phyloP scores from a whole-genome alignment of 2,797 vertebrate genomes.

The Poeciliopsis paucimaculata region DNA sequence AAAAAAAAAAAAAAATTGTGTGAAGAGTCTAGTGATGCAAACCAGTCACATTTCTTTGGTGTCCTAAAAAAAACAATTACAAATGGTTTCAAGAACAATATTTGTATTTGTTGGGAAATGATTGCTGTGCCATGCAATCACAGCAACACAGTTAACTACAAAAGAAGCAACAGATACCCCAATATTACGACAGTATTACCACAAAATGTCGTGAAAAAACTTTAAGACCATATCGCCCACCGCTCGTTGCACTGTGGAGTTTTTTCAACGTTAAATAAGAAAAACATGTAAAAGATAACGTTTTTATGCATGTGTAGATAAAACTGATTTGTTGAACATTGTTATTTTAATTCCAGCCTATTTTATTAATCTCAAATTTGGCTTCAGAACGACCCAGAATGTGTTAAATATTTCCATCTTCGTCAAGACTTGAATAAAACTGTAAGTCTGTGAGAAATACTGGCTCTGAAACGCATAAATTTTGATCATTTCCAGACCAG shows the following conservation, averaged over 20 bases:
- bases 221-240: too few species aligned
- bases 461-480: conserved; percentile 48
- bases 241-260: background rate
- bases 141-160: too few species aligned
- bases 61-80: too few species aligned
- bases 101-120: too few species aligned
- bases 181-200: too few species aligned
- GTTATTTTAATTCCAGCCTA: background rate
- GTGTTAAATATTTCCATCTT: conserved; percentile 36
- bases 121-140: too few species aligned
- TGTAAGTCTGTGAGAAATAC: conserved; percentile 51
- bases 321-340: conserved; percentile 15
- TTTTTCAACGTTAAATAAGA: background rate
- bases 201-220: too few species aligned
- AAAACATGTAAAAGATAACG: conserved; percentile 1
- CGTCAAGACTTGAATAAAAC: conserved; percentile 47
- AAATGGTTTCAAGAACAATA: too few species aligned
- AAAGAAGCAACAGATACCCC: too few species aligned
- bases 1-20: too few species aligned
- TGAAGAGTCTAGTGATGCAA: too few species aligned
- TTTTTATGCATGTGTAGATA: conserved; percentile 12
- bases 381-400: conserved; percentile 4
- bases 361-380: conserved; percentile 10
- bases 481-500: conserved; percentile 69
- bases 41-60: too few species aligned